phyloP scores from a whole-genome alignment of 1,140 invertebrate species.

The Drosophila miranda region DNA sequence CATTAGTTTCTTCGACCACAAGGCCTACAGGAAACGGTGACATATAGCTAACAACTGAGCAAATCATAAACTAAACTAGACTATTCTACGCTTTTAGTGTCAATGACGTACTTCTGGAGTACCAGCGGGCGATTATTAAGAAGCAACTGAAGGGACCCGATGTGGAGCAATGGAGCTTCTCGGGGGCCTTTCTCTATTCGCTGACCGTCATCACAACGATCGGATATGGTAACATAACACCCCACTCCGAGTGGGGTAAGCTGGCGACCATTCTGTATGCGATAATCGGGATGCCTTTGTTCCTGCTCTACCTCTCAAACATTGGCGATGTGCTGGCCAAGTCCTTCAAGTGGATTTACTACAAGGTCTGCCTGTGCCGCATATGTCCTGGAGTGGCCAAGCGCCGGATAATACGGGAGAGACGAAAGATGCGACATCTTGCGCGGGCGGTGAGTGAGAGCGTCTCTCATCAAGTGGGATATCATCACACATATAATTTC shows the following conservation, averaged over 20 bases:
- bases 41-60: neutral
- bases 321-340: conserved; percentile 98
- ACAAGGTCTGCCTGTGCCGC: conserved; percentile 92
- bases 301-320: conserved; percentile 96
- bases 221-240: conserved; percentile 97
- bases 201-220: conserved; percentile 98
- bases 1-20: conserved; percentile 69
- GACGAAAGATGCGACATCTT: conserved; percentile 68
- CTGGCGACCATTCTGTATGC: conserved; percentile 97
- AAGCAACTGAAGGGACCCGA: conserved; percentile 88
- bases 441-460: conserved; percentile 61
- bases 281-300: conserved; percentile 97
- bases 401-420: conserved; percentile 83
- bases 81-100: conserved; percentile 71
- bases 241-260: conserved; percentile 95
- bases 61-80: neutral
- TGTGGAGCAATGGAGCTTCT: conserved; percentile 90
- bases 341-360: conserved; percentile 97
- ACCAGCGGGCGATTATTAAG: conserved; percentile 84
- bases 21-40: conserved; percentile 58
- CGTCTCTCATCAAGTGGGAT: neutral
- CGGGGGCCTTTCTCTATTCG: conserved; percentile 95
- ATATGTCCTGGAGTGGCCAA: conserved; percentile 86
- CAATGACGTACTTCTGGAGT: conserved; percentile 84
- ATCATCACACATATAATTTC: neutral